Conservation (phyloP, 2,797 vertebrate species). For the Coluber constrictor region DNA sequence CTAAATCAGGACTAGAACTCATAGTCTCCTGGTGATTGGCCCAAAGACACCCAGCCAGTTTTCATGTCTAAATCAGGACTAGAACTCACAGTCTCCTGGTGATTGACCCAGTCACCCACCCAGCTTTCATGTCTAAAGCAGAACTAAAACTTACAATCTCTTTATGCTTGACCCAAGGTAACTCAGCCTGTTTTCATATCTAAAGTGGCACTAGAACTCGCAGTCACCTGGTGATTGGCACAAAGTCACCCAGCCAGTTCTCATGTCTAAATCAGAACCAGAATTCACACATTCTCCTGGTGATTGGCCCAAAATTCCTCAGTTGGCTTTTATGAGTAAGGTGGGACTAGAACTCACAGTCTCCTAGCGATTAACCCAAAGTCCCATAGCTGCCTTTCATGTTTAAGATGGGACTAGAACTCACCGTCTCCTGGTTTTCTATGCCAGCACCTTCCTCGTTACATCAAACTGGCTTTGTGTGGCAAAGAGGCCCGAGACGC, state of each 20-base stretch:
- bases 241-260: not conserved
- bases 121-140: accelerated
- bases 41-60: not conserved
- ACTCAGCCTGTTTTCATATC: not conserved
- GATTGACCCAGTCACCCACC: too few species aligned
- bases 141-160: not conserved
- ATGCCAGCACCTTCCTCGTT: not conserved
- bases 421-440: not conserved
- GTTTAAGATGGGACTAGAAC: accelerated
- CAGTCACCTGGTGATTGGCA: not conserved
- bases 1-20: too few species aligned
- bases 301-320: not conserved
- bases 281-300: not conserved
- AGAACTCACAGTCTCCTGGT: too few species aligned
- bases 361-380: too few species aligned
- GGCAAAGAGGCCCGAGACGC: not conserved
- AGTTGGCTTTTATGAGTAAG: not conserved
- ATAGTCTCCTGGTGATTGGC: not conserved
- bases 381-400: too few species aligned
- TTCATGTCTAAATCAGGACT: too few species aligned
- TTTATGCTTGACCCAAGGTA: not conserved
- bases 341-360: not conserved
- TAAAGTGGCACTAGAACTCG: not conserved
- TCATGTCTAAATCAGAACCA: not conserved
- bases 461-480: not conserved